These are phyloP conservation scores for Belgica antarctica DNA, from an alignment of 2,888 invertebrate genomes.

Conservation along the genomic window DNA sequence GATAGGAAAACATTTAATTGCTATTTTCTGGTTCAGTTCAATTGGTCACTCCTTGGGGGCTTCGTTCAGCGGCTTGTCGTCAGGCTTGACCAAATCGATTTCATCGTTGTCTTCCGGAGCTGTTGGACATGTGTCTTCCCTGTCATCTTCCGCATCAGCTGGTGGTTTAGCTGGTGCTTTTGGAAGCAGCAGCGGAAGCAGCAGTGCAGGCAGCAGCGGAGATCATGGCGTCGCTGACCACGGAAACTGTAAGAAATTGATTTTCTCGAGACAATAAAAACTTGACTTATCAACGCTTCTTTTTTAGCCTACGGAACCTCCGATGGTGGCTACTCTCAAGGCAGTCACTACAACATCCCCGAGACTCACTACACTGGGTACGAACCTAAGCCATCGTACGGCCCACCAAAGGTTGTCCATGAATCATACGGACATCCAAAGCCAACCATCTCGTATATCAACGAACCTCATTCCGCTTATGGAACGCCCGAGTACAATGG, in stretches of 20 bases:
- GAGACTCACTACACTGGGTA: conserved; percentile 9
- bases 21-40: not conserved
- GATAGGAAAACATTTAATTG: not conserved
- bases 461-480: conserved; percentile 30
- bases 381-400: conserved; percentile 6
- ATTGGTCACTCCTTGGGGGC: conserved; percentile 21
- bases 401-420: not conserved
- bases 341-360: conserved; percentile 18
- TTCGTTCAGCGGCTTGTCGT: conserved; percentile 15
- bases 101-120: conserved; percentile 29
- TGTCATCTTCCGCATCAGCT: conserved; percentile 6
- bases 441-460: not conserved
- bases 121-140: not conserved
- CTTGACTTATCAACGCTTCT: not conserved
- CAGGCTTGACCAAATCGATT: conserved; percentile 30
- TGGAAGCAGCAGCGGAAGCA: not conserved
- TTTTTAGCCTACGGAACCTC: not conserved
- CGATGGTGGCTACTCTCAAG: conserved; percentile 9
- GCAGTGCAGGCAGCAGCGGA: not conserved
- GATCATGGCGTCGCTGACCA: not conserved
- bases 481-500: conserved; percentile 30
- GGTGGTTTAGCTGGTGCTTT: not conserved
- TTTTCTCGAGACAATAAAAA: not conserved
- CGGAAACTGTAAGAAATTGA: conserved; percentile 1
- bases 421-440: conserved; percentile 36